Conservation (phyloP, 2,113 vertebrate genomes). For the Phoenicopterus ruber region DNA sequence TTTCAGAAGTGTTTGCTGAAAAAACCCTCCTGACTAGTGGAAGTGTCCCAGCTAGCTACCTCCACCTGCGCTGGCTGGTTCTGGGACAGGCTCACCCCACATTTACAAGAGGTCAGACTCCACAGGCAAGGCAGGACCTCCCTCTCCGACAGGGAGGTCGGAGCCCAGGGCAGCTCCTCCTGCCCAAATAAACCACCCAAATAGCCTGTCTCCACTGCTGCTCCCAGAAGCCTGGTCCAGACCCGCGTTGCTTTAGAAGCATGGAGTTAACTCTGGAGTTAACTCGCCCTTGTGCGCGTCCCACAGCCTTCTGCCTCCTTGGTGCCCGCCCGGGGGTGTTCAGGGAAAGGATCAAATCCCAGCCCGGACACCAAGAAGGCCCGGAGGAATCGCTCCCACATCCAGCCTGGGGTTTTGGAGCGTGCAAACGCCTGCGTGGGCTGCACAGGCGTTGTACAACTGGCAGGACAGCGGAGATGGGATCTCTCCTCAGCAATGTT, state of each 20-base stretch:
- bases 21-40: not conserved
- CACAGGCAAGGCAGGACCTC: not conserved
- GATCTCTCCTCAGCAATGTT: not conserved
- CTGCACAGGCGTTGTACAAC: not conserved
- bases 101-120: not conserved
- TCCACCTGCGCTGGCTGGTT: not conserved
- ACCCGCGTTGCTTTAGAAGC: fast-evolving
- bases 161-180: not conserved
- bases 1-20: not conserved
- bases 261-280: not conserved
- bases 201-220: fast-evolving
- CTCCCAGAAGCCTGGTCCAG: not conserved
- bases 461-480: not conserved
- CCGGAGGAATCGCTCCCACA: fast-evolving
- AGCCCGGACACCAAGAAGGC: not conserved
- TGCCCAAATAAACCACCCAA: not conserved
- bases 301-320: not conserved
- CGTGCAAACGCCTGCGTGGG: not conserved
- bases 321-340: too few relatives aligned
- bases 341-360: not conserved
- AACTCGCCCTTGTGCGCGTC: fast-evolving
- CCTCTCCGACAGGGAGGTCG: too few relatives aligned
- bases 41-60: not conserved
- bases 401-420: not conserved
- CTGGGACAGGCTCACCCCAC: not conserved